Base-by-base conservation (phyloP, 2,797 vertebrate species). In the Peromyscus attwateri region DNA sequence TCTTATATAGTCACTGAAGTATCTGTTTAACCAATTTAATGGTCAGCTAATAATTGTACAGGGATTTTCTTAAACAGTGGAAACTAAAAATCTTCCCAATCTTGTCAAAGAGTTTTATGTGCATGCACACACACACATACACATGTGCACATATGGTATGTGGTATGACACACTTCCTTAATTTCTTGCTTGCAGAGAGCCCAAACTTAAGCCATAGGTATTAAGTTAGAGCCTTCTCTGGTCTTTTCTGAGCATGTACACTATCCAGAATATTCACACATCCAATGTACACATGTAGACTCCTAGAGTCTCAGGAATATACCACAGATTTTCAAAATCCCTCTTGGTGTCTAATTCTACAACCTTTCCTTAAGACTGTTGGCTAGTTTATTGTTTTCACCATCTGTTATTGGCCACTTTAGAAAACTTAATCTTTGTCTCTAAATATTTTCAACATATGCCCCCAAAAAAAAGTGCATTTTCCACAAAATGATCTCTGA, bases 311-410 rank as follows among this genome's bases (percentile, higher is more conserved):
- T 91, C 16, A 55, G 64, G 34, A 93, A 87, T 46, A 31, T 57
- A 12, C 31, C 27, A 87, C 29, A 92, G 34, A 17, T 77, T 76
- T 92, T 89, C 29, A 83, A 92, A 92, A 34, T 60, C 13, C 25
- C 29, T 81, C 29, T 37, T 34, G 12, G 21, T 14, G 68, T 43
- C 3, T 79, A 43, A 89, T 79, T 79, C 29, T 79, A 17, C 11
- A 95, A 29, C 27, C 68, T 85, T 75, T 76, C 40, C 68, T 87
- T 90, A 89, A 75, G 40, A 52, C 27, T 49, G 37, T 80, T 92
- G 37, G 31, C 66, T 64, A 79, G 3, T 27, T 23, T 85, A 46
- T 75, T 68, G n/a, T 55, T 89, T 80, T 21, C 37, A 11, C 21
- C 49, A 80, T 76, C 87, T 92, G 21, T 52, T 81, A 43, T 49